Evolutionary conservation across 2,113 vertebrate genomes (phyloP), one percentile per base, ranked within the genome.

Genomic region (Chamaea fasciata): DNA sequence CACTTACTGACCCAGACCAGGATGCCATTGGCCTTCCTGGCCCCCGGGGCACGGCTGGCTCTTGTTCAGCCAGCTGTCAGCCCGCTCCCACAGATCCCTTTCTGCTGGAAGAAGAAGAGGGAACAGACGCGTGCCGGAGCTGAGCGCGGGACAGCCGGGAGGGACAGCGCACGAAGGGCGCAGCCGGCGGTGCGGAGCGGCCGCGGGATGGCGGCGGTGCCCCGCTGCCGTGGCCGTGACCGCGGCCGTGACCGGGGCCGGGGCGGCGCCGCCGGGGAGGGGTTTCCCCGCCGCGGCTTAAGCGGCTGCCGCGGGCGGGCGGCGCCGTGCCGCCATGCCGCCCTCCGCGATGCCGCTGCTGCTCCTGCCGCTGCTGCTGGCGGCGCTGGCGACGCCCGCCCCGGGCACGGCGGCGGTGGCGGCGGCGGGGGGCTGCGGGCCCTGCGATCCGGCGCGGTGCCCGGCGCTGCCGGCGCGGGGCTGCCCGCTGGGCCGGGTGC

Each of bases 271-370:
- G 49, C 46, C 70, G 47, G 92, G 92, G 87, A 82, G 87, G 87
- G 76, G 76, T 90, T 90, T 93, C 23, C 39, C 63, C 20, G 24
- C 15, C 27, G 63, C 35, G 26, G 81, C 44, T 80, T 62, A 74
- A 79, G 47, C 13, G 31, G 9, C 31, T 6, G 74, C 16, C 33
- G 68, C 6, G 57, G 65, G 97, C 27, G 97, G 97, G 70, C 98
- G 24, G 65, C 63, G 33, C 44, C 65, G 65, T 47, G 65, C 65
- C 11, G 65, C 65, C 65, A 47, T 68, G 65, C 65, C 65, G 65
- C 65, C 44, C 64, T 33, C 23, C 44, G 44, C 64, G 64, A 67
- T 67, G 44, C 64, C 23, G 64, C 42, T 67, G 42, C 64, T 46
- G 64, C 42, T 33, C 0, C 41, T 65, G 63, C 42, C 15, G 64